These are phyloP conservation scores for Podilymbus podiceps DNA, from an alignment of 2,113 vertebrate genomes.

Conservation along the genomic window DNA sequence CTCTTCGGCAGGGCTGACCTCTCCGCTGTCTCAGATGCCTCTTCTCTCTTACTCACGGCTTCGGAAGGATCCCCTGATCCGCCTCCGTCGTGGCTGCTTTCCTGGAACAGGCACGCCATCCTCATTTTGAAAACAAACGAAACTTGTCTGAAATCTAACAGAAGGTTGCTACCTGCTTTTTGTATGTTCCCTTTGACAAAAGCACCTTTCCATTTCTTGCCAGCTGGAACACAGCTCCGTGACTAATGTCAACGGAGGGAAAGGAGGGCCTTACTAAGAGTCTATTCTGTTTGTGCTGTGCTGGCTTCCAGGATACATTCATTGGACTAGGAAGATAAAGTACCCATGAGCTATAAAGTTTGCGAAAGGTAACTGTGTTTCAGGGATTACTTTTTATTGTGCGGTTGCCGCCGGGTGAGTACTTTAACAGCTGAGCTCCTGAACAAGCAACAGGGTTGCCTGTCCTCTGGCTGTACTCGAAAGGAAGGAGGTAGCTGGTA, in stretches of 20 bases:
- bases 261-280: neutral
- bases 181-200: neutral
- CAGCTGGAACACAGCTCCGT: neutral
- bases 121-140: neutral
- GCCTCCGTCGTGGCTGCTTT: neutral
- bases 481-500: neutral
- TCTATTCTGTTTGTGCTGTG: neutral
- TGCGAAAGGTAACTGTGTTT: neutral
- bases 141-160: neutral
- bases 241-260: neutral
- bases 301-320: neutral
- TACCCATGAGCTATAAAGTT: neutral
- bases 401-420: accelerated
- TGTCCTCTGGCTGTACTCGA: neutral
- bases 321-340: neutral
- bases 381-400: neutral
- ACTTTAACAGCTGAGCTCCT: neutral
- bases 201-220: neutral
- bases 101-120: neutral
- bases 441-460: neutral
- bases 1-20: neutral
- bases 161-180: neutral
- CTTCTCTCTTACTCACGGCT: neutral
- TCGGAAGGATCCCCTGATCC: neutral
- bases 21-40: neutral